Percentiles rank a stretch among this genome's conserved stretches.
Evolutionary conservation across 2,113 vertebrate genomes (phyloP).

Genomic region (Scolopax mira): DNA sequence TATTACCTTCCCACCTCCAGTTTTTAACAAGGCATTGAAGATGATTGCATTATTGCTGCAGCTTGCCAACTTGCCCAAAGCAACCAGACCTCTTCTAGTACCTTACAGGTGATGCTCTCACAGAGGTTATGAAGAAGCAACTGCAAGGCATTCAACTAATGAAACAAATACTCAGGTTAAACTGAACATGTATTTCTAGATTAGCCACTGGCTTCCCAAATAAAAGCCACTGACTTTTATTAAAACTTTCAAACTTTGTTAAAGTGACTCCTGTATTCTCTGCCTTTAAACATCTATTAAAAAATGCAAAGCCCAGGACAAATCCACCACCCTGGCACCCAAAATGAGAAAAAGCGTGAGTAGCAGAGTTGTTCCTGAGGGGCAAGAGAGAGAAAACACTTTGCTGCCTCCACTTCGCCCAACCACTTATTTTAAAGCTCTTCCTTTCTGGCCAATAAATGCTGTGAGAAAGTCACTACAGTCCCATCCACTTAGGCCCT

Average conservation of each 20-base stretch:
- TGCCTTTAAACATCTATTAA: neutral
- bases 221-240: too few relatives aligned
- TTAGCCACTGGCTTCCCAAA: neutral
- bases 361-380: neutral
- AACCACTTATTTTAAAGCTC: neutral
- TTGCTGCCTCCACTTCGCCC: neutral
- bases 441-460: neutral
- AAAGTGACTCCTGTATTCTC: neutral
- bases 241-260: neutral
- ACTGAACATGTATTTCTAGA: neutral
- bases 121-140: neutral
- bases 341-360: neutral
- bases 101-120: neutral
- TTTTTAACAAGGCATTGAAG: neutral
- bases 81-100: neutral
- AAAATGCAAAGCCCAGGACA: neutral
- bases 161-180: neutral
- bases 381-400: neutral
- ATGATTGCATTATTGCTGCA: neutral
- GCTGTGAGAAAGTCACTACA: accelerated
- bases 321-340: neutral
- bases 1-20: neutral
- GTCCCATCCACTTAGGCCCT: neutral
- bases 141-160: neutral
- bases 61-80: neutral